These are phyloP conservation scores for Listronotus bonariensis DNA, from an alignment of 1,140 invertebrate genomes.

Conservation along the genomic window DNA sequence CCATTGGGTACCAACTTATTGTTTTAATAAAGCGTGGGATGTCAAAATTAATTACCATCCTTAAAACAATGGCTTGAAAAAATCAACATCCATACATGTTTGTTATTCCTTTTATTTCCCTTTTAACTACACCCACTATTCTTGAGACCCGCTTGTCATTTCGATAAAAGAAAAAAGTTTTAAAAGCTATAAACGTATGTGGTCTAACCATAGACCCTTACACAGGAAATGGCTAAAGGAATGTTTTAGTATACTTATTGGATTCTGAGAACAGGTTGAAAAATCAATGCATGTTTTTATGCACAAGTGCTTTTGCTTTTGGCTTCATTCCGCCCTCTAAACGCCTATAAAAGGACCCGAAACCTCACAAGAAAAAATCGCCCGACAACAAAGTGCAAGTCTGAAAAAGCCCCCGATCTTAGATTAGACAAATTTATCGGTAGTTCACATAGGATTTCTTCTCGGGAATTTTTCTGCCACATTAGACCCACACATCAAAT, in stretches of 20 bases:
- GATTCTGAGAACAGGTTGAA: conserved; percentile 37
- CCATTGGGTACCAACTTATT: conserved; percentile 10
- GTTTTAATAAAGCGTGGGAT: conserved; percentile 14
- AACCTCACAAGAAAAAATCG: conserved; percentile 25
- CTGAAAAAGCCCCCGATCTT: conserved; percentile 30
- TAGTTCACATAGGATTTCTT: conserved; percentile 27
- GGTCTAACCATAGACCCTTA: conserved; percentile 28
- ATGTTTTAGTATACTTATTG: conserved; percentile 36
- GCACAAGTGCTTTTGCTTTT: conserved; percentile 35
- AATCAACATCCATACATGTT: conserved; percentile 8
- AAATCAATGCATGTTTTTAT: conserved; percentile 36
- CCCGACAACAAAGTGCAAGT: conserved; percentile 25
- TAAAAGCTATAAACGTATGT: conserved; percentile 32
- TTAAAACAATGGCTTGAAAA: conserved; percentile 9
- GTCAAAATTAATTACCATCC: neutral
- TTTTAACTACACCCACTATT: conserved; percentile 23
- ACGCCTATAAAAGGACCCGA: conserved; percentile 26
- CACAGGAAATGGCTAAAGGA: conserved; percentile 30
- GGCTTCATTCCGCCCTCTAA: conserved; percentile 28
- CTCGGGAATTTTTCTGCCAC: conserved; percentile 30
- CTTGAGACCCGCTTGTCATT: conserved; percentile 20
- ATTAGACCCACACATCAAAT: conserved; percentile 26
- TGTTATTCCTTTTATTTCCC: conserved; percentile 3
- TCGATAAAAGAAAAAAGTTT: conserved; percentile 9
- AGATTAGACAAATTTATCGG: conserved; percentile 36